Base-by-base conservation (phyloP, 2,888 invertebrate species). In the Luperina testacea region DNA sequence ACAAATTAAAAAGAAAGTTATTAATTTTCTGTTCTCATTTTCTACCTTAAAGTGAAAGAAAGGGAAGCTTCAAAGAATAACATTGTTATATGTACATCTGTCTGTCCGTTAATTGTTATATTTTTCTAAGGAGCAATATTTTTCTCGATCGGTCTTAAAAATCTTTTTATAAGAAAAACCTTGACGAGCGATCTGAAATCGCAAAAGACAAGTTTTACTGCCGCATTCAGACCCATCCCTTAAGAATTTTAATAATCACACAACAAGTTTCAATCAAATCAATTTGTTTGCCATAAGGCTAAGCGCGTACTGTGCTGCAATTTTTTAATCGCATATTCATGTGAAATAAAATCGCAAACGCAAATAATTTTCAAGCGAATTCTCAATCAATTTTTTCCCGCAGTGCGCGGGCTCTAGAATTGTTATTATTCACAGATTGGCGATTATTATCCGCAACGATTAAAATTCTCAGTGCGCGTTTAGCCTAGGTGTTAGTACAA, bases 21-120 rank as follows among this genome's bases (percentile, higher is more conserved):
- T 24, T 24, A 32, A 77, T 38, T 53, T 67, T 82, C 38, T 24
- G 15, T 20, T 32, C 11, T 8, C 48, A 38, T n/a, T 64, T 72
- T 65, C 48, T 65, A 32, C 17, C 24, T 32, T 51, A 8, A 20
- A 42, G 57, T 32, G 2, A 20, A 51, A n/a, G 8, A 38, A 32
- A 48, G 11, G 20, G 7, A 57, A 51, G 15, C 20, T 0, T 2
- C 24, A 51, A 53, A 82, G 11, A 77, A 59, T 42, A 45, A 61
- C 9, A 20, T 45, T 77, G 9, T 61, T 53, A 27, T 51, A 11
- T 24, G n/a, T 27, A 68, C 42, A n/a, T 59, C n/a, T 20, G 15
- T 65, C 57, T 57, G 57, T 32, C 0, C 1, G 8, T 24, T 27
- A 20, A 24, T 32, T 61, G 53, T 63, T 45, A n/a, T 45, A 45